Evolutionary conservation across 1,140 invertebrate species (phyloP).

Genomic region (Drosophila insularis): DNA sequence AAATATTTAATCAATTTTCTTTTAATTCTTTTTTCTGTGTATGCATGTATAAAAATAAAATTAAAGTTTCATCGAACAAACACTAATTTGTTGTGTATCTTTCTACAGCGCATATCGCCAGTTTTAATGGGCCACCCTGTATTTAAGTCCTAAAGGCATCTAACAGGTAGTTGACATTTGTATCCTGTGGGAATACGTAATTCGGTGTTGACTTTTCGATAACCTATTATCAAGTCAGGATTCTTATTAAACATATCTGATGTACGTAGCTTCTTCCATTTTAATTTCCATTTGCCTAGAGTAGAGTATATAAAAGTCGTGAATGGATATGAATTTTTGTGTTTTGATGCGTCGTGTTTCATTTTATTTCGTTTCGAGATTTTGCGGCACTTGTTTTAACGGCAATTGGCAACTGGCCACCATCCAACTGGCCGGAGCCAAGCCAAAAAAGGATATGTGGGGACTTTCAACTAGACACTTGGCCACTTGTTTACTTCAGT

Average conservation of each 20-base stretch:
- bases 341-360: background rate
- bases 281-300: background rate
- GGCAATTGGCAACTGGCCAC: constrained; percentile 55
- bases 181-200: too few relatives aligned
- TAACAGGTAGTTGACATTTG: background rate
- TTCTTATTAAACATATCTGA: too few relatives aligned
- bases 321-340: background rate
- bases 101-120: too few relatives aligned
- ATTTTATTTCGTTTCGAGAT: constrained; percentile 24
- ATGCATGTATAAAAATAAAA: too few relatives aligned
- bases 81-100: too few relatives aligned
- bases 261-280: background rate
- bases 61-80: too few relatives aligned
- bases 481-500: constrained; percentile 61
- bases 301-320: background rate
- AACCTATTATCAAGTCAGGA: too few relatives aligned
- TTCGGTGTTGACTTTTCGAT: background rate
- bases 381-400: constrained; percentile 30
- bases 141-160: background rate
- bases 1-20: too few relatives aligned
- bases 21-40: too few relatives aligned
- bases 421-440: constrained; percentile 1
- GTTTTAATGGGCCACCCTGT: background rate
- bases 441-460: constrained; percentile 70
- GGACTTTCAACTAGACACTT: constrained; percentile 37